These are phyloP conservation scores for Cryptomyrus ogoouensis DNA, from an alignment of 2,113 vertebrate species.

Conservation along the genomic window DNA sequence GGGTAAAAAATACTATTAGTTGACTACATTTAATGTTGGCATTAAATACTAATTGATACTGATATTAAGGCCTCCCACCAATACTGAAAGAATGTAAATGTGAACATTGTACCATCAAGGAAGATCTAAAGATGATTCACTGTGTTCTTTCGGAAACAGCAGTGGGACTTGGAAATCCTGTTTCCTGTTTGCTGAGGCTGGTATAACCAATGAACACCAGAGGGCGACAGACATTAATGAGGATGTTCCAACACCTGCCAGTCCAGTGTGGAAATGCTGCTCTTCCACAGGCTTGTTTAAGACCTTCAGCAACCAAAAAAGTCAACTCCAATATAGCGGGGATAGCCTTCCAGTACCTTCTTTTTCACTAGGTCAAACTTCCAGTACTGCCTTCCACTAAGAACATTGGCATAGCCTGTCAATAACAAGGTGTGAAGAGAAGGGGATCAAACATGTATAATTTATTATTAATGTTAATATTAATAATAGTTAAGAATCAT, in stretches of 20 bases:
- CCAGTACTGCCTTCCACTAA: constrained; percentile 79
- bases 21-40: neutral
- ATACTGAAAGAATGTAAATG: neutral
- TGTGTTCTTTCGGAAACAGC: neutral
- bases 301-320: constrained; percentile 72
- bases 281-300: constrained; percentile 22
- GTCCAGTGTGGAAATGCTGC: neutral
- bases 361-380: constrained; percentile 79
- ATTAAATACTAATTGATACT: neutral
- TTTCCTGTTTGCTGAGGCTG: neutral
- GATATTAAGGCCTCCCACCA: neutral
- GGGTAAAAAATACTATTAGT: neutral
- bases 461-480: too few species aligned
- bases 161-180: neutral
- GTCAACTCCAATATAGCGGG: constrained; percentile 72
- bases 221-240: neutral
- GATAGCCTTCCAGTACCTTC: constrained; percentile 79
- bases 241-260: neutral
- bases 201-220: neutral
- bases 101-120: neutral
- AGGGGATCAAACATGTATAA: neutral
- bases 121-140: neutral
- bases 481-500: neutral
- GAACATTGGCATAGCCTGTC: constrained; percentile 81
- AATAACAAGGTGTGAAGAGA: constrained; percentile 5